These are phyloP conservation scores for Puffinus mauretanicus DNA, from an alignment of 2,113 vertebrate species.

Conservation along the genomic window DNA sequence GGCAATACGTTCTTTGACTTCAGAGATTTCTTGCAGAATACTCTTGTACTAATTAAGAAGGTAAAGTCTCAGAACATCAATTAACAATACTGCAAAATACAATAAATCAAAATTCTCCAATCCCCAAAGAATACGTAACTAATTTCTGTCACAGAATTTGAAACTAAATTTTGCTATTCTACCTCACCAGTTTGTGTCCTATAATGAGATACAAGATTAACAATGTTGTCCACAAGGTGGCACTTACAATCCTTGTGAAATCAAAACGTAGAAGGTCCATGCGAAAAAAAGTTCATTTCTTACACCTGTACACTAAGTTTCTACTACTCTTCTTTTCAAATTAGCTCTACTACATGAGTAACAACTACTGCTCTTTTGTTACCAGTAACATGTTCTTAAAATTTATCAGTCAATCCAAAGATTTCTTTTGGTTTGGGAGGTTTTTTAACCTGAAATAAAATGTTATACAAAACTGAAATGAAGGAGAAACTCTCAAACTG, in stretches of 20 bases:
- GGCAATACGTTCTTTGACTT: not conserved
- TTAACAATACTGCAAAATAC: not conserved
- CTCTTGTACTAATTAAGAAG: not conserved
- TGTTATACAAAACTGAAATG: not conserved
- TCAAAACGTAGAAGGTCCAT: not conserved
- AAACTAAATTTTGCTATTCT: not conserved
- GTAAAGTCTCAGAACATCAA: not conserved
- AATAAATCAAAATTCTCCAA: not conserved
- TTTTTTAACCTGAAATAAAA: not conserved
- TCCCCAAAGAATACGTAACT: not conserved
- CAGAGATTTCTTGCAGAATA: not conserved
- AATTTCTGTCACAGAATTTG: not conserved
- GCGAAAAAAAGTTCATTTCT: not conserved
- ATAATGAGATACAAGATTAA: not conserved
- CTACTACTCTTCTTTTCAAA: not conserved
- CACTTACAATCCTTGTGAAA: constrained; percentile 31
- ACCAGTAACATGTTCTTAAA: not conserved
- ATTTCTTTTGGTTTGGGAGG: not conserved
- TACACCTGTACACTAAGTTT: not conserved
- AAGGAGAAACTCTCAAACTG: not conserved
- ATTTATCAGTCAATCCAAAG: not conserved
- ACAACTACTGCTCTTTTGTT: not conserved
- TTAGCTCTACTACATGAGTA: not conserved
- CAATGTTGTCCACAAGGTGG: constrained; percentile 65
- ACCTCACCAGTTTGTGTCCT: not conserved